Evolutionary conservation across 2,797 vertebrate genomes (phyloP).

Genomic region (Lepidocolaptes lacrymiger): DNA sequence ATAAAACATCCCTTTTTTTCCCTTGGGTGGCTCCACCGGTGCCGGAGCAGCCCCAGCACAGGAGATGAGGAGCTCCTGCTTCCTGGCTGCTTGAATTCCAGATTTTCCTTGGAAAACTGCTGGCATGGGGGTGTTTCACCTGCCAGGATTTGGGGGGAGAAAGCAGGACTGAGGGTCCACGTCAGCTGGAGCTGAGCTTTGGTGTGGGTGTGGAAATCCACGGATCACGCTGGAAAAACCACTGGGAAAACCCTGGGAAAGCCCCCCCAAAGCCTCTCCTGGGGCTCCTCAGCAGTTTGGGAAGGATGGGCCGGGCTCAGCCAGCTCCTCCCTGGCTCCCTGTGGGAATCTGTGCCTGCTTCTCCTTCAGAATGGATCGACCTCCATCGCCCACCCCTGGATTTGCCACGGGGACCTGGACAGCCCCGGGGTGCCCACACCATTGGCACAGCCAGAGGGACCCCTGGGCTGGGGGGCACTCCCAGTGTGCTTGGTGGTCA

Average conservation of each 20-base stretch:
- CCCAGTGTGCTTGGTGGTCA: background rate
- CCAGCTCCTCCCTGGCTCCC: background rate
- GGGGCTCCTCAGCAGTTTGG: background rate
- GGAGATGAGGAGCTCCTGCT: too few species aligned
- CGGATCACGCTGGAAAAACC: background rate
- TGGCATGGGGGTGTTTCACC: background rate
- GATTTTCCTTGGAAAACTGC: too few species aligned
- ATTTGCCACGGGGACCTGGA: background rate
- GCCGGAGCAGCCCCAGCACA: too few species aligned
- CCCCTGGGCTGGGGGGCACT: background rate
- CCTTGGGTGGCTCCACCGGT: too few species aligned
- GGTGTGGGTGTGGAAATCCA: rapidly evolving
- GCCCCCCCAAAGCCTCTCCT: background rate
- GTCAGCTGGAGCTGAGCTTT: background rate
- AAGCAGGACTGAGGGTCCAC: rapidly evolving
- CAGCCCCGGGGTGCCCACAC: background rate
- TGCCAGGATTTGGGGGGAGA: background rate
- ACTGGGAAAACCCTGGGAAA: background rate
- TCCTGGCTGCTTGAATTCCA: too few species aligned
- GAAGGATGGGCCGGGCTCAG: rapidly evolving
- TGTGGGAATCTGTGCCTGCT: background rate
- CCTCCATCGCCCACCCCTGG: background rate
- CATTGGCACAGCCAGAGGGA: too few species aligned
- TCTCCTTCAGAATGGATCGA: background rate
- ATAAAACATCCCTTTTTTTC: background rate